Evolutionary conservation across 2,797 vertebrate species (phyloP).

Genomic region (Petrocephalus sullivani): DNA sequence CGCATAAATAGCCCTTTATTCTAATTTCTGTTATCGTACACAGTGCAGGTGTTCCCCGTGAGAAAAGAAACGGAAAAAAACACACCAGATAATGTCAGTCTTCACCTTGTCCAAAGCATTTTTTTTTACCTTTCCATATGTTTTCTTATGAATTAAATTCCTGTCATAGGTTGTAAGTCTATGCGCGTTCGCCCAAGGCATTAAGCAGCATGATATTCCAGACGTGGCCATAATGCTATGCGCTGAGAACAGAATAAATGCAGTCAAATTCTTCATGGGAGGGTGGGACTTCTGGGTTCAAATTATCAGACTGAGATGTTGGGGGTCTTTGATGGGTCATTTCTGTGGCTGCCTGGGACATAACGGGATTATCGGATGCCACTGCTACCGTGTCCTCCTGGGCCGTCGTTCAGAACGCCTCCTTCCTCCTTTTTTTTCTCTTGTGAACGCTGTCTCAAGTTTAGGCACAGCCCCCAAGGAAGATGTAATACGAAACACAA

Average conservation of each 20-base stretch:
- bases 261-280: neutral
- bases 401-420: neutral
- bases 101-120: neutral
- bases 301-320: neutral
- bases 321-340: neutral
- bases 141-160: neutral
- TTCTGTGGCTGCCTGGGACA: neutral
- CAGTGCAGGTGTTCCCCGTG: conserved; percentile 12
- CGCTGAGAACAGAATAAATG: neutral
- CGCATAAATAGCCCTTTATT: conserved; percentile 12
- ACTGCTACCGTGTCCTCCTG: neutral
- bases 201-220: neutral
- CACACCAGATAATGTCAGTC: neutral
- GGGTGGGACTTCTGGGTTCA: neutral
- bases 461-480: neutral
- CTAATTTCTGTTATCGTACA: neutral
- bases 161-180: neutral
- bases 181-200: neutral
- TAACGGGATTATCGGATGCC: neutral
- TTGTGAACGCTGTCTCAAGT: neutral
- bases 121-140: neutral
- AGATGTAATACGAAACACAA: neutral
- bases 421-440: neutral
- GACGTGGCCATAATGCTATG: neutral
- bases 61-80: neutral